phyloP scores from a whole-genome alignment of 2,888 invertebrate species.

The Podotricha telesiphe region DNA sequence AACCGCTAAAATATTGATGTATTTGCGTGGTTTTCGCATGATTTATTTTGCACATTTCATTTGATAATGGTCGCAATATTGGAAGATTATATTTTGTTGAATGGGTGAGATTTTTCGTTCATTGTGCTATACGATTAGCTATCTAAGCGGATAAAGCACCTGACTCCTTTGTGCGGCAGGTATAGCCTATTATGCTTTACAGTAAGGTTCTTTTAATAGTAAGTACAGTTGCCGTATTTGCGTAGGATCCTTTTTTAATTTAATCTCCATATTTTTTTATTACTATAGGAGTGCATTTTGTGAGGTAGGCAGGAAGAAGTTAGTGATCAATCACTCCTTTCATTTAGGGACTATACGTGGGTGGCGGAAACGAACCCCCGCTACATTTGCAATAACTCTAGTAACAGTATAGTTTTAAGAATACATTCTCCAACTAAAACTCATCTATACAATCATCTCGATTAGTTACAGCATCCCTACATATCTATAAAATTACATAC shows the following conservation, averaged over 20 bases:
- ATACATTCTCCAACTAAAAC: too few species aligned
- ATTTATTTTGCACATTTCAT: conserved; percentile 54
- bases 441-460: too few species aligned
- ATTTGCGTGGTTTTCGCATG: conserved; percentile 59
- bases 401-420: too few species aligned
- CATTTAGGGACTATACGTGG: too few species aligned
- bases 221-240: conserved; percentile 66
- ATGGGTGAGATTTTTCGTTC: conserved; percentile 59
- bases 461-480: too few species aligned
- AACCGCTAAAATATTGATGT: conserved; percentile 67
- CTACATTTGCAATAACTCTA: too few species aligned
- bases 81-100: conserved; percentile 73
- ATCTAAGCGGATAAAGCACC: conserved; percentile 77
- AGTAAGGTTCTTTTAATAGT: conserved; percentile 47
- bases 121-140: conserved; percentile 70
- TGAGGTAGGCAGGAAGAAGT: too few species aligned
- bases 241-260: conserved; percentile 53
- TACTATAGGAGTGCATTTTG: too few species aligned
- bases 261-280: conserved; percentile 1
- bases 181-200: conserved; percentile 58
- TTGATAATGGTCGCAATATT: conserved; percentile 61
- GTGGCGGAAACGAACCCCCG: too few species aligned
- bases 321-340: too few species aligned
- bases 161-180: conserved; percentile 72
- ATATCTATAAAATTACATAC: neutral